Conservation (phyloP, 2,113 vertebrate genomes). For the Grammomys dolichurus region DNA sequence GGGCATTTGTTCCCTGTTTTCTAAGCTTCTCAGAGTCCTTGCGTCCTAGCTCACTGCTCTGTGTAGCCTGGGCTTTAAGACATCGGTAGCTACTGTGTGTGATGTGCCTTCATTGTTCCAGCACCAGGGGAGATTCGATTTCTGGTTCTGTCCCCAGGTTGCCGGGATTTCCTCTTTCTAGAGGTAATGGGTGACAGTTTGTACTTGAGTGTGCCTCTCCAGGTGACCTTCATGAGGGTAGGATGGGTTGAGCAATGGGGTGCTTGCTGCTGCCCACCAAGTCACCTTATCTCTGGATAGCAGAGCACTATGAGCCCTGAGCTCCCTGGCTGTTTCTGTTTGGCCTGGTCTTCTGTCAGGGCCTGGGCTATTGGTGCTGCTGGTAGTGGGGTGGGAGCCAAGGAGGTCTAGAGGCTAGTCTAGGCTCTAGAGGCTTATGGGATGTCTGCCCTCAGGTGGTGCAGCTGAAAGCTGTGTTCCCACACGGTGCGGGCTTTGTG, state of each 20-base stretch:
- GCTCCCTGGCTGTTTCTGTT: not conserved
- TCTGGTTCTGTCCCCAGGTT: not conserved
- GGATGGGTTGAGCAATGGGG: not conserved
- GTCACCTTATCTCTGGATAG: not conserved
- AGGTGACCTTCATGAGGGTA: not conserved
- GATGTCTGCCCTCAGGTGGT: conserved; percentile 86
- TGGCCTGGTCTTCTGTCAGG: not conserved
- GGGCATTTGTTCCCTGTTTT: not conserved
- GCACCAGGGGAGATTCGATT: not conserved
- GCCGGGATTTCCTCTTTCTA: not conserved
- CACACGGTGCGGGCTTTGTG: conserved; percentile 93
- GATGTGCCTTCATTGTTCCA: not conserved
- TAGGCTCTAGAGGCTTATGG: not conserved
- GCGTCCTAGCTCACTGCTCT: not conserved
- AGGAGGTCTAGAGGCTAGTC: not conserved
- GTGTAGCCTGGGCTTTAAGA: not conserved
- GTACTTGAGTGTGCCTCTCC: not conserved
- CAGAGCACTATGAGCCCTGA: not conserved
- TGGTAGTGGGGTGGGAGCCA: not conserved
- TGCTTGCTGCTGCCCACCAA: not conserved
- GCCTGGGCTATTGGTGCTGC: not conserved
- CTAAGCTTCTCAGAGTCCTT: not conserved
- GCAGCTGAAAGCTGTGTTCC: conserved; percentile 93
- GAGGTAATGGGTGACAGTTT: not conserved
- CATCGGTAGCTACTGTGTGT: no score